Conservation (phyloP, 1,140 invertebrate genomes). For the Nephila pilipes region DNA sequence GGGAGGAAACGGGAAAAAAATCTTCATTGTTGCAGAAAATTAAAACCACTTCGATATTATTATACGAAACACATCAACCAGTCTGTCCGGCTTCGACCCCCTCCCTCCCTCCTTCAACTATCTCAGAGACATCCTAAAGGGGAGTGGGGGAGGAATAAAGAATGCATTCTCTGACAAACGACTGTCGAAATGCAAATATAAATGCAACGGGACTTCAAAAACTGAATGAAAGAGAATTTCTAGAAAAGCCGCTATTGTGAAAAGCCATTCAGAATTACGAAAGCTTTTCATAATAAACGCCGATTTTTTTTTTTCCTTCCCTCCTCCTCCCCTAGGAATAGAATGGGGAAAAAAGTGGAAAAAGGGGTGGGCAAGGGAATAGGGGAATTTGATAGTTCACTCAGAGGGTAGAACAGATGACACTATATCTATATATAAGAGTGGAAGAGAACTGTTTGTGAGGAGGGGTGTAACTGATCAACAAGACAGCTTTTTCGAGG, state of each 20-base stretch:
- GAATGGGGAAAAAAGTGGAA: background rate
- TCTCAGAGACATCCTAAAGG: background rate
- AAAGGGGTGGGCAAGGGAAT: background rate
- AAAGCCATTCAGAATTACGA: constrained; percentile 19
- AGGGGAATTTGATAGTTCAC: constrained; percentile 20
- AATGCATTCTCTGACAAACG: constrained; percentile 42
- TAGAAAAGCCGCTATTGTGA: constrained; percentile 17
- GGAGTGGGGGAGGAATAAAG: background rate
- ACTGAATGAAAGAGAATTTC: constrained; percentile 15
- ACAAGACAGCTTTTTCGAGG: constrained; percentile 25
- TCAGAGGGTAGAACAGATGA: background rate
- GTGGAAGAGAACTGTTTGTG: constrained; percentile 31
- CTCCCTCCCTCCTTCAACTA: background rate
- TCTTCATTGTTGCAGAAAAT: constrained; percentile 47
- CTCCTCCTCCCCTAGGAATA: background rate
- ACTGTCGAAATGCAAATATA: constrained; percentile 52
- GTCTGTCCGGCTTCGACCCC: background rate
- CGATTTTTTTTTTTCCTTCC: background rate
- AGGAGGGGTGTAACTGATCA: constrained; percentile 37
- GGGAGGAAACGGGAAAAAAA: background rate
- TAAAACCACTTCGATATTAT: constrained; percentile 50
- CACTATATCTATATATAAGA: constrained; percentile 11
- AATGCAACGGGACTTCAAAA: constrained; percentile 38
- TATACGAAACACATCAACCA: constrained; percentile 55
- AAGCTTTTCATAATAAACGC: constrained; percentile 29